phyloP scores from a whole-genome alignment of 2,888 invertebrate species.

The Listrodromus nycthemerus region DNA sequence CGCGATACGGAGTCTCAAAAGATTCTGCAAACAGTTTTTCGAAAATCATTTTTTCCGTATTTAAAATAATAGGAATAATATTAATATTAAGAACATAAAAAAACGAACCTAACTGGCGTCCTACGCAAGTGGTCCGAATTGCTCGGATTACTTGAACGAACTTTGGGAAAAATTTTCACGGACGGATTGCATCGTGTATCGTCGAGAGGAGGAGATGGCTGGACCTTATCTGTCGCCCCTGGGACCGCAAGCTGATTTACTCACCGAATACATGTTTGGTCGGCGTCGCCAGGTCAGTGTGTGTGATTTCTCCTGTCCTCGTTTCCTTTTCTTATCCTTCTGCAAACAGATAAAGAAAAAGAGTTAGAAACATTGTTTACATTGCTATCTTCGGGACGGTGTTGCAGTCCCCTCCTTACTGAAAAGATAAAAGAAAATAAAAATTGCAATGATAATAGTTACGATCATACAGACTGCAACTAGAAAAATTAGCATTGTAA shows the following conservation, averaged over 20 bases:
- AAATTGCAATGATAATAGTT: no score
- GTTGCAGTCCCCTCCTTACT: no score
- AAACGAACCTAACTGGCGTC: background rate
- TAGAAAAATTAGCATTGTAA: no score
- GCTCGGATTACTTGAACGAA: background rate
- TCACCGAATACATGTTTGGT: slow-evolving; percentile 97
- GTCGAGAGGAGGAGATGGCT: slow-evolving; percentile 87
- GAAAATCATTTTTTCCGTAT: background rate
- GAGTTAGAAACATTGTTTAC: background rate
- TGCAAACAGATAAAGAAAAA: background rate
- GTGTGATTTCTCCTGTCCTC: slow-evolving; percentile 76
- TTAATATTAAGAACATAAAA: no score
- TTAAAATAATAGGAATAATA: no score
- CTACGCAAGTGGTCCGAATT: slow-evolving; percentile 3
- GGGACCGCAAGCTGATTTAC: slow-evolving; percentile 91
- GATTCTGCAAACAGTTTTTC: background rate
- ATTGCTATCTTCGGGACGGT: no score
- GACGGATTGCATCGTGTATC: slow-evolving; percentile 21
- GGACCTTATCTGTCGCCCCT: slow-evolving; percentile 94
- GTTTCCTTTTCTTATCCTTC: background rate
- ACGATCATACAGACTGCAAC: no score
- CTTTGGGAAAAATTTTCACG: slow-evolving; percentile 9
- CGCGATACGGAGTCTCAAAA: background rate
- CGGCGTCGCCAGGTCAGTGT: slow-evolving; percentile 89
- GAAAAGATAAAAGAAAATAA: no score